Evolutionary conservation across 2,797 vertebrate genomes (phyloP), one percentile per base, ranked within the genome.

Genomic region (Eulemur albifrons): DNA sequence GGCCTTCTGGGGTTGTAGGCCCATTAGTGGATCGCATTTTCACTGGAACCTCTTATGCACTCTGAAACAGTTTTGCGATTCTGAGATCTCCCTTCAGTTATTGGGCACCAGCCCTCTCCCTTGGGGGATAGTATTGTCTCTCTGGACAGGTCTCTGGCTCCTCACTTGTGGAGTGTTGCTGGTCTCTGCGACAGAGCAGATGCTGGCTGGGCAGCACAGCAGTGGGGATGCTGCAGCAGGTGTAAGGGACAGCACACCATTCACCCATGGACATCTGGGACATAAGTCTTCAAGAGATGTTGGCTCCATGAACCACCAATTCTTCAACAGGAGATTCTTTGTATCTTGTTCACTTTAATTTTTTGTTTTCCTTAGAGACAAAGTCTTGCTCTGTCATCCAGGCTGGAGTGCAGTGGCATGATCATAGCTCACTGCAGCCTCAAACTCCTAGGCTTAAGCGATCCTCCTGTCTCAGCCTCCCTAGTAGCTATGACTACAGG

Each of bases 201-300:
- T 30, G 70, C 21, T 27, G 21, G 12, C 4, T 35, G 32, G 40
- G 35, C n/a, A 30, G 32, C 30, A 20, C 3, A 30, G 9, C 6
- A 69, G 23, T 35, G 35, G n/a, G 2, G 17, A 63, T 43, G 4
- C 40, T 40, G 69, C 82, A 23, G 79, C 32, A 38, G 43, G 65
- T 3, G 5, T 54, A 21, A 5, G 0, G 43, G 15, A 10, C 5
- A 17, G 25, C 32, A 32, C 15, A 4, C 30, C 2, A 0, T 69
- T 38, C 27, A 15, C 76, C 67, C 20, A 43, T 0, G 0, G 21
- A 45, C 1, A 3, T 57, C 23, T 73, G 81, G 35, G 35, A 25
- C 8, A 0, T 0, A 10, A 48, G 40, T 59, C 52, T 20, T 90
- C 35, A 59, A 79, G 40, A 48, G 0, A 0, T 4, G 17, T 7